Percentiles rank a stretch among this genome's conserved stretches.
These are phyloP conservation scores for Chrysolina americana DNA, from an alignment of 2,888 invertebrate genomes.

Conservation along the genomic window DNA sequence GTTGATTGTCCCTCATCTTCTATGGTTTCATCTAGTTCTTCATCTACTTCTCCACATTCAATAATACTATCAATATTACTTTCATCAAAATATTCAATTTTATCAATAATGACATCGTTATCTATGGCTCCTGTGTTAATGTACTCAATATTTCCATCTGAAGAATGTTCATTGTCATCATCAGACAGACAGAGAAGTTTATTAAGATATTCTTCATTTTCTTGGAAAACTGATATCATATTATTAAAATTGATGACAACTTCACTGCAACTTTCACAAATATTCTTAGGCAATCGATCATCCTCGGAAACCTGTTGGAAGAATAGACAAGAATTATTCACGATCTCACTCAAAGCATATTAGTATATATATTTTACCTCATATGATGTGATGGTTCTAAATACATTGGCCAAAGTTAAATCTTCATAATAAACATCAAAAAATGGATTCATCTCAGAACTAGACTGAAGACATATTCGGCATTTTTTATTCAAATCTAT, in stretches of 20 bases:
- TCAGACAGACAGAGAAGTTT: slow-evolving; percentile 24
- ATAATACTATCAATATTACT: slow-evolving; percentile 21
- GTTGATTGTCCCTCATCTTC: not conserved
- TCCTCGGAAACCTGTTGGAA: slow-evolving; percentile 37
- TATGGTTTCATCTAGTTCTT: not conserved
- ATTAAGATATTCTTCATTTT: slow-evolving; percentile 37
- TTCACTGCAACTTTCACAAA: slow-evolving; percentile 39
- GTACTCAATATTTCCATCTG: not conserved
- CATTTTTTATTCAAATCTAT: slow-evolving; percentile 28
- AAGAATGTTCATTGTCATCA: not conserved
- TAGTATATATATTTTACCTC: slow-evolving; percentile 19
- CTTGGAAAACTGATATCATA: slow-evolving; percentile 42
- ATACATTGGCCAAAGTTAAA: slow-evolving; percentile 38
- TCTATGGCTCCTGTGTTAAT: not conserved
- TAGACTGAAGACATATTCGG: slow-evolving; percentile 35
- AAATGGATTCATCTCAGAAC: slow-evolving; percentile 34
- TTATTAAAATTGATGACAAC: slow-evolving; percentile 41
- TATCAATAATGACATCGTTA: not conserved
- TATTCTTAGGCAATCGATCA: slow-evolving; percentile 37
- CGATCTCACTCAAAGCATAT: no score
- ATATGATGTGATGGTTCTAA: slow-evolving; percentile 36
- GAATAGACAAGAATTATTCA: slow-evolving; percentile 18
- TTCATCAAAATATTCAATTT: slow-evolving; percentile 29
- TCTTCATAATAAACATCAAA: slow-evolving; percentile 39
- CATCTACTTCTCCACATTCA: slow-evolving; percentile 16